These are phyloP conservation scores for Dicrurus megarhynchus DNA, from an alignment of 2,113 vertebrate genomes.

Conservation along the genomic window DNA sequence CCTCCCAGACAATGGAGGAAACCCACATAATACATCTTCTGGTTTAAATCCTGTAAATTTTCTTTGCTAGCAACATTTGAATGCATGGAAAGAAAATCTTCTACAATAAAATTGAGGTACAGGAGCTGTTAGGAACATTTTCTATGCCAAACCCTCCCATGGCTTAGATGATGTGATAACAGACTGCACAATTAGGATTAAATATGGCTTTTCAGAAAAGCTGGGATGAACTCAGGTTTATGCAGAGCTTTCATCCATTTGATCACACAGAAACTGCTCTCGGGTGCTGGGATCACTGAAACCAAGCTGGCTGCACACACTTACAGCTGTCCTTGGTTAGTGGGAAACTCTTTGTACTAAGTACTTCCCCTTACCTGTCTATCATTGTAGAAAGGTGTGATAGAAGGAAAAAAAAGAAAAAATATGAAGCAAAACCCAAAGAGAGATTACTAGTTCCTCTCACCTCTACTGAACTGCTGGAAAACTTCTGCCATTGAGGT, in stretches of 20 bases:
- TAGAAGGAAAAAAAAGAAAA: background rate
- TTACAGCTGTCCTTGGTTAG: background rate
- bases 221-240: background rate
- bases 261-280: background rate
- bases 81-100: background rate
- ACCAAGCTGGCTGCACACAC: background rate
- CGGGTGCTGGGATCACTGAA: background rate
- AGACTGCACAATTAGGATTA: background rate
- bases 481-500: background rate
- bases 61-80: background rate
- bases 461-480: background rate
- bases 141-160: background rate
- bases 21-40: background rate
- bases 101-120: background rate
- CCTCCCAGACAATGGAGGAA: background rate
- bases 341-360: background rate
- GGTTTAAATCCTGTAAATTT: background rate
- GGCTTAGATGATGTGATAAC: background rate
- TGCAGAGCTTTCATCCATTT: background rate
- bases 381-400: background rate
- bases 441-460: background rate
- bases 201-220: background rate
- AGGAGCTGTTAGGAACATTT: background rate
- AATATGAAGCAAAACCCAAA: background rate
- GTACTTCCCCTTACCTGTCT: background rate